A percentile compares a stretch with the other conserved stretches of the same genome.
Evolutionary conservation across 2,113 vertebrate genomes (phyloP).

Genomic region (Atherinomorus stipes): DNA sequence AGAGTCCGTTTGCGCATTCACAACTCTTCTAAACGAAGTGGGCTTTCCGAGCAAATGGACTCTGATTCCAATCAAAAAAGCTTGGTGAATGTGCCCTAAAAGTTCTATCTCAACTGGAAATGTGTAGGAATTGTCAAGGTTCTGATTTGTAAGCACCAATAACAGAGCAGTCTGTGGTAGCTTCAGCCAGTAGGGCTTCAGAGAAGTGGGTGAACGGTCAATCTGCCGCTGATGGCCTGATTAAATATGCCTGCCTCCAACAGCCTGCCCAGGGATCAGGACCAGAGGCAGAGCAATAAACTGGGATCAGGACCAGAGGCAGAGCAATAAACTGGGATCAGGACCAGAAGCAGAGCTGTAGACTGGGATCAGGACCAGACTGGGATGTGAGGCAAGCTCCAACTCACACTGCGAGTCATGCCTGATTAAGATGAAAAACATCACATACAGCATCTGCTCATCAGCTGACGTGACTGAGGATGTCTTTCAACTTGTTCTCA

Average conservation of each 20-base stretch:
- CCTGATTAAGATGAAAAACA: neutral
- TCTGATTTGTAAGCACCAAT: neutral
- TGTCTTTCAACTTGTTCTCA: too few species aligned
- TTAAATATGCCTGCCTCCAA: constrained; percentile 27
- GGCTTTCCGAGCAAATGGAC: too few species aligned
- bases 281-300: too few species aligned
- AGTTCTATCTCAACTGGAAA: neutral
- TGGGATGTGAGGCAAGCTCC: neutral
- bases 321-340: too few species aligned
- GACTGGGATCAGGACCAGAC: neutral
- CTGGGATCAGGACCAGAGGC: too few species aligned
- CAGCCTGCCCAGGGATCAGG: neutral
- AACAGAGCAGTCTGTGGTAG: constrained; percentile 1
- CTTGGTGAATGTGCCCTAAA: too few species aligned
- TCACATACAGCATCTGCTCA: neutral
- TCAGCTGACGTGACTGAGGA: too few species aligned
- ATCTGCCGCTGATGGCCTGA: constrained; percentile 38
- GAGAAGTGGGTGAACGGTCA: constrained; percentile 24
- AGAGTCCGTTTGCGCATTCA: too few species aligned
- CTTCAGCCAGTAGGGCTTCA: neutral
- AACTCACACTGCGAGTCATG: neutral
- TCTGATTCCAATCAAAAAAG: too few species aligned
- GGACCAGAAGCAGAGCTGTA: neutral
- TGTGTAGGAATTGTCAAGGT: neutral
- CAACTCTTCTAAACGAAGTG: too few species aligned